Percentiles rank a stretch among this genome's conserved stretches.
phyloP scores from a whole-genome alignment of 1,140 invertebrate genomes.

The Linepithema humile region DNA sequence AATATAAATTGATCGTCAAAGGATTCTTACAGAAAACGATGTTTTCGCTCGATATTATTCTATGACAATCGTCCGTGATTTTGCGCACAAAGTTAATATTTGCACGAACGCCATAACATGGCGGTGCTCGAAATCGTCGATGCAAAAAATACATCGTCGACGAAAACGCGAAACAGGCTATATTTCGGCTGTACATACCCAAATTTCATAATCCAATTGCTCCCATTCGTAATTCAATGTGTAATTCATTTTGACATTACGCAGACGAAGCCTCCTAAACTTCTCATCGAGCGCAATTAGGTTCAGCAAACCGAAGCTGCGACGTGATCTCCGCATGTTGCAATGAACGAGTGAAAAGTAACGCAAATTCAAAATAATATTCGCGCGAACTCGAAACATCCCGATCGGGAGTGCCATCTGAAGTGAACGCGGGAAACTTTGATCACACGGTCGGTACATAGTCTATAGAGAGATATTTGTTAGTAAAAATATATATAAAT shows the following conservation, averaged over 20 bases:
- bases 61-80: background rate
- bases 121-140: background rate
- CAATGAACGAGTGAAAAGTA: background rate
- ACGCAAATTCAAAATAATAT: constrained; percentile 29
- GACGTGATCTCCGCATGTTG: constrained; percentile 40
- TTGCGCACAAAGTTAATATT: background rate
- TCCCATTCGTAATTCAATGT: constrained; percentile 75
- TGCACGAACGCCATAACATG: background rate
- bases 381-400: constrained; percentile 22
- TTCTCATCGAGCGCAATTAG: constrained; percentile 19
- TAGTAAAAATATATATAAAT: background rate
- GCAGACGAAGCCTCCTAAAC: constrained; percentile 27
- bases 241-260: constrained; percentile 66
- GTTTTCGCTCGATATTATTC: background rate
- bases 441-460: background rate
- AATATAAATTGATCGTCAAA: background rate
- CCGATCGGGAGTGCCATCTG: background rate
- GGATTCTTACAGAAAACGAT: background rate
- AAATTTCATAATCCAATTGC: constrained; percentile 70
- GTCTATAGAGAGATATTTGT: background rate
- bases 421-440: background rate
- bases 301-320: background rate
- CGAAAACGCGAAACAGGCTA: background rate
- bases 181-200: constrained; percentile 68
- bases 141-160: background rate